A percentile compares a stretch with the other conserved stretches of the same genome.
Evolutionary conservation across 2,797 vertebrate genomes (phyloP).

Genomic region (Ptychobarbus kaznakovi): DNA sequence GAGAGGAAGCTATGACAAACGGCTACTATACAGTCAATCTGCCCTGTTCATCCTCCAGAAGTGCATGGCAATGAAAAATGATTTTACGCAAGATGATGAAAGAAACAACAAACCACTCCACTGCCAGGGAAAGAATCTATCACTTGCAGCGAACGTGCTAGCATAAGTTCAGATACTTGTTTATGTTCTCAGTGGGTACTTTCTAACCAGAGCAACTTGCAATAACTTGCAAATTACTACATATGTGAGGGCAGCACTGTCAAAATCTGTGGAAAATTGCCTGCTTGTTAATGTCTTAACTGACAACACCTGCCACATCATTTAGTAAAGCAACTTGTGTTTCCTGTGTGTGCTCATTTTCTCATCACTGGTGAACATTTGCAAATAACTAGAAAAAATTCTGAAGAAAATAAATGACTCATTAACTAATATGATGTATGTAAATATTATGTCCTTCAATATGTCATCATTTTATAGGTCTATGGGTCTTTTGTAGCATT

Average conservation of each 20-base stretch:
- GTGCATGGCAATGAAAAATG: conserved; percentile 11
- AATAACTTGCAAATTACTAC: conserved; percentile 5
- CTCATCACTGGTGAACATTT: background rate
- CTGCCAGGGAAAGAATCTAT: conserved; percentile 10
- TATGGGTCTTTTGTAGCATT: no score
- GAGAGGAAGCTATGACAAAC: conserved; percentile 27
- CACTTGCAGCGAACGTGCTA: background rate
- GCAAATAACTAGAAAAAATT: background rate
- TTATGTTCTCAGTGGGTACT: background rate
- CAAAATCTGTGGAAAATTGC: background rate
- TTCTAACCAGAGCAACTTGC: background rate
- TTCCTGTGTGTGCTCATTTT: background rate
- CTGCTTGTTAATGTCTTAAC: conserved; percentile 13
- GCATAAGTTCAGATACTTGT: background rate
- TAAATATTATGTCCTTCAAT: background rate
- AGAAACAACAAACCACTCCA: conserved; percentile 18
- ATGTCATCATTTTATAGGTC: background rate
- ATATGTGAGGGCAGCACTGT: background rate
- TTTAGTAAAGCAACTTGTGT: background rate
- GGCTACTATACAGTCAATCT: conserved; percentile 12
- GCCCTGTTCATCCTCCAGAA: conserved; percentile 3
- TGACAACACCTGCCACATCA: conserved; percentile 3
- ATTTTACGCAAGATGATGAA: conserved; percentile 22
- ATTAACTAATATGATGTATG: background rate
- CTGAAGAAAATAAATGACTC: background rate